phyloP scores from a whole-genome alignment of 2,888 invertebrate species.

The Brenthis ino region DNA sequence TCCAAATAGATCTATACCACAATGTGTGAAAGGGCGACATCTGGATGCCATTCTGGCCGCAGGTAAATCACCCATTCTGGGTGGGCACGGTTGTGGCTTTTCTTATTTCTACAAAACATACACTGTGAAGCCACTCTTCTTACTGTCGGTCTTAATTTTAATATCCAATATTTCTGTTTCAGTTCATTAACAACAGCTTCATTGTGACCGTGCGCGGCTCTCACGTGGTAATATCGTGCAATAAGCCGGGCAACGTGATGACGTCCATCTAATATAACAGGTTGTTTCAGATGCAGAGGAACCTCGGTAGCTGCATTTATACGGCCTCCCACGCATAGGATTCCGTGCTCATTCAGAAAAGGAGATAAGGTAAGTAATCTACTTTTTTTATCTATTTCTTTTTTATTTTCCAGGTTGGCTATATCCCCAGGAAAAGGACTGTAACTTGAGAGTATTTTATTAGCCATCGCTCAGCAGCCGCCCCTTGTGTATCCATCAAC shows the following conservation, averaged over 20 bases:
- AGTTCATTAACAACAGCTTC: conserved; percentile 35
- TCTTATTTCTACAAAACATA: conserved; percentile 37
- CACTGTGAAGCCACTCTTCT: conserved; percentile 37
- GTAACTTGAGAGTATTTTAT: conserved; percentile 19
- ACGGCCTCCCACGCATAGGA: conserved; percentile 33
- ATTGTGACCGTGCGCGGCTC: conserved; percentile 32
- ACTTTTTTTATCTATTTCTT: conserved; percentile 12
- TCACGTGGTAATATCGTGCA: conserved; percentile 27
- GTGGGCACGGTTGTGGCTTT: conserved; percentile 33
- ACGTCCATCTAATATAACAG: conserved; percentile 37
- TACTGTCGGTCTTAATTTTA: conserved; percentile 38
- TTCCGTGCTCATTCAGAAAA: conserved; percentile 31
- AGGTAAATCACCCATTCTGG: conserved; percentile 43
- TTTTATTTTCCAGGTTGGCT: background rate
- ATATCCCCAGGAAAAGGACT: conserved; percentile 25
- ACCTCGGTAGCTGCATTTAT: conserved; percentile 27
- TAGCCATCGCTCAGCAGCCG: conserved; percentile 21
- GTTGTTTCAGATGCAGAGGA: conserved; percentile 26
- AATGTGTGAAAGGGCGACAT: conserved; percentile 31
- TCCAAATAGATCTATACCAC: conserved; percentile 35
- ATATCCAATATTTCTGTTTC: conserved; percentile 34
- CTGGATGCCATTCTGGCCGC: conserved; percentile 35
- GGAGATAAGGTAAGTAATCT: conserved; percentile 38
- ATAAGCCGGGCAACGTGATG: conserved; percentile 30
- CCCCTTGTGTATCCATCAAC: background rate